Evolutionary conservation across 1,140 invertebrate genomes (phyloP).

Genomic region (Eupristina koningsbergeri): DNA sequence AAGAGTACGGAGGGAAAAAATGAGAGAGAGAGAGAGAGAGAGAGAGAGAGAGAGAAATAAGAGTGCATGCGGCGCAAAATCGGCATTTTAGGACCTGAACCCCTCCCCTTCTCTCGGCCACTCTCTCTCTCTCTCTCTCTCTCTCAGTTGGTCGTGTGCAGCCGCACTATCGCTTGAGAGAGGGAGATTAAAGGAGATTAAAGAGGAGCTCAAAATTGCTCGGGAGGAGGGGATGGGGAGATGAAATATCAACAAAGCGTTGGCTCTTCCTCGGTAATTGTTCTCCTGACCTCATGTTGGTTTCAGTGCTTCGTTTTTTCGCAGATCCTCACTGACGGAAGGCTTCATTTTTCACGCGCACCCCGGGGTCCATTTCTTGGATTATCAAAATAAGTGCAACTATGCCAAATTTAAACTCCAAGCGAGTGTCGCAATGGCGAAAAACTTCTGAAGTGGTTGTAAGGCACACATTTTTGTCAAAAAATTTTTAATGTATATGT

Average conservation of each 20-base stretch:
- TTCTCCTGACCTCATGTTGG: conserved; percentile 1
- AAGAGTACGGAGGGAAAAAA: conserved; percentile 13
- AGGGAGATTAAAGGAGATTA: conserved; percentile 29
- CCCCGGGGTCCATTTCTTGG: no score
- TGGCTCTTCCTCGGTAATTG: conserved; percentile 14
- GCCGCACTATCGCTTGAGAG: neutral
- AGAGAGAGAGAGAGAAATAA: conserved; percentile 9
- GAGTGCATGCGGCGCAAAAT: conserved; percentile 11
- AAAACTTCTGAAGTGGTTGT: no score
- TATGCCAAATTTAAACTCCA: no score
- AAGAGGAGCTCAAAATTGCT: conserved; percentile 17
- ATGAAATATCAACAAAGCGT: conserved; percentile 35
- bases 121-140: neutral
- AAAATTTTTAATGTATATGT: no score
- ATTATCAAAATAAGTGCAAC: no score
- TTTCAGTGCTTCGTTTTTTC: conserved; percentile 1
- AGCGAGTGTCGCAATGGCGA: no score
- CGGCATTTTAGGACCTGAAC: conserved; percentile 30
- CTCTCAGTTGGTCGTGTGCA: neutral
- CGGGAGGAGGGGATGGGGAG: neutral
- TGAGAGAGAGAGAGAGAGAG: neutral
- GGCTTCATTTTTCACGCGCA: neutral
- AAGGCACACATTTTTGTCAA: no score
- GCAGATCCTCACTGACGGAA: neutral
- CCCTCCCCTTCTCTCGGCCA: neutral